Evolutionary conservation across 2,888 invertebrate genomes (phyloP).

Genomic region (Callyntrura sp.): DNA sequence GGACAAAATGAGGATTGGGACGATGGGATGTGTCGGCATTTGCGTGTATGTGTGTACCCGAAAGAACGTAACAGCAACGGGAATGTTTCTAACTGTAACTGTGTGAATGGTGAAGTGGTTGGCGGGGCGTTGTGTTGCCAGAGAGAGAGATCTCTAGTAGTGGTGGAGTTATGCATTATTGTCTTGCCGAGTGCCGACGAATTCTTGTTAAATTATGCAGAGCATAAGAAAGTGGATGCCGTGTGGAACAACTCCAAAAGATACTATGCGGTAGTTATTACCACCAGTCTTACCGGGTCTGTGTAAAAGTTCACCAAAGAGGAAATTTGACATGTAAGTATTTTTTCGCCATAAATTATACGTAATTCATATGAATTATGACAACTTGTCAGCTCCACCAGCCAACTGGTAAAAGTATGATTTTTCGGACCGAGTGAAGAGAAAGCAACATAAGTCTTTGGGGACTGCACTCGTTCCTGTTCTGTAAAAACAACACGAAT

Average conservation of each 20-base stretch:
- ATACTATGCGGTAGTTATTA: not conserved
- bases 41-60: not conserved
- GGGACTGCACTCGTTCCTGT: not conserved
- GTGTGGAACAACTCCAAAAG: not conserved
- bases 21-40: not conserved
- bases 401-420: too few relatives aligned
- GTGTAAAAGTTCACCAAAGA: not conserved
- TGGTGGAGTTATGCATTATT: not conserved
- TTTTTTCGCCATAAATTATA: conserved; percentile 32
- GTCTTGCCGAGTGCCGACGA: conserved; percentile 17
- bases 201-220: conserved; percentile 44
- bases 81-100: too few relatives aligned
- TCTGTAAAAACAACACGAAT: not conserved
- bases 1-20: conserved; percentile 19
- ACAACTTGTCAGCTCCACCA: conserved; percentile 28
- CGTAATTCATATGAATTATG: conserved; percentile 34
- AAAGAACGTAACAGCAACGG: not conserved
- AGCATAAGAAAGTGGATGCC: not conserved
- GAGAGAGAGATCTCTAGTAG: not conserved
- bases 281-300: not conserved
- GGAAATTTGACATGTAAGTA: conserved; percentile 3
- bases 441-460: not conserved
- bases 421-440: not conserved
- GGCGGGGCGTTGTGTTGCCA: not conserved
- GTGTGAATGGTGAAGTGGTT: not conserved